Percentiles rank a stretch among this genome's conserved stretches.
Conservation (phyloP, 2,113 vertebrate genomes). For the Entomyzon cyanotis region DNA sequence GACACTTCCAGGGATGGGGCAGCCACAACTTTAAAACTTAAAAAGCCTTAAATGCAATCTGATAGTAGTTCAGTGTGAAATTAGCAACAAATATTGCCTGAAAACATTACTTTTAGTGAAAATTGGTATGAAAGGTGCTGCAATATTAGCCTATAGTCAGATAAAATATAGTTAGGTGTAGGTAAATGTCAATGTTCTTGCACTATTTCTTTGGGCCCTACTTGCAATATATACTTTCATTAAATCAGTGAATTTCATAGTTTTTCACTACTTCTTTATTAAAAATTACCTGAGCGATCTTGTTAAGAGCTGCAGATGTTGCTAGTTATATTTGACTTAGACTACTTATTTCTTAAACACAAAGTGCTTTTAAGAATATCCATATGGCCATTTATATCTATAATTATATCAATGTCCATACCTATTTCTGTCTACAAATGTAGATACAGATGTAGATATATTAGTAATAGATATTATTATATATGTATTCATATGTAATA, state of each 20-base stretch:
- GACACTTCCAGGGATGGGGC: neutral
- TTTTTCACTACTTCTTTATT: neutral
- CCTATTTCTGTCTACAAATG: neutral
- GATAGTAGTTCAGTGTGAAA: neutral
- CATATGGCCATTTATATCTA: neutral
- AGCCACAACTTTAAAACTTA: neutral
- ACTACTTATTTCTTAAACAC: neutral
- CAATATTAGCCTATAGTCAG: neutral
- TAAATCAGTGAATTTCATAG: neutral
- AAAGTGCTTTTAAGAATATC: neutral
- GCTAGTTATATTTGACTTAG: neutral
- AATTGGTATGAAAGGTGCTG: fast-evolving
- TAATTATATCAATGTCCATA: neutral
- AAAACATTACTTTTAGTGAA: neutral
- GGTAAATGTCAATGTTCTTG: neutral
- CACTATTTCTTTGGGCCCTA: neutral
- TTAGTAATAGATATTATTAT: neutral
- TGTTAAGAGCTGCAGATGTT: neutral
- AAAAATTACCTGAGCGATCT: neutral
- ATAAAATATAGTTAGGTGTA: neutral
- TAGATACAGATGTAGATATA: neutral
- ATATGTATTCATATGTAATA: neutral
- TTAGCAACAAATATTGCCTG: neutral
- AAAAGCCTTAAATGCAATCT: neutral
- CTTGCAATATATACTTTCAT: neutral